phyloP scores from a whole-genome alignment of 2,113 vertebrate species.

The Sceloporus tristichus region DNA sequence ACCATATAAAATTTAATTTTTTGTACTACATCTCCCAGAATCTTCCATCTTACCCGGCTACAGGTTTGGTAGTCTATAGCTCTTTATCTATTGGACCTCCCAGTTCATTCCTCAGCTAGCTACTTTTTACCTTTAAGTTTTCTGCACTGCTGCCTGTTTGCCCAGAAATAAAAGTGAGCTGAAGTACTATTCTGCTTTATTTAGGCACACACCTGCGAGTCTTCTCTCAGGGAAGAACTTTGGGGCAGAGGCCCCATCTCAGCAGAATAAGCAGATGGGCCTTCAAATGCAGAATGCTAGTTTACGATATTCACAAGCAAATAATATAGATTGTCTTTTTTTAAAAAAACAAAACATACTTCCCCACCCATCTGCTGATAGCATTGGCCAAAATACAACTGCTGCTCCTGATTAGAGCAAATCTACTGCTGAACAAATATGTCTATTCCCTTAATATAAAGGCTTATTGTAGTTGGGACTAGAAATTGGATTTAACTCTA shows the following conservation, averaged over 20 bases:
- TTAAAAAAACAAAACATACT: no score
- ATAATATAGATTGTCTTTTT: background rate
- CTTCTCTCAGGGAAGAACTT: background rate
- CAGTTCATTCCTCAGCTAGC: background rate
- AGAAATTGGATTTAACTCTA: no score
- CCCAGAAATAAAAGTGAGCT: background rate
- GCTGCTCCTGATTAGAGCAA: background rate
- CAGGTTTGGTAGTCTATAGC: background rate
- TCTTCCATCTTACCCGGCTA: background rate
- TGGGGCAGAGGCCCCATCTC: background rate
- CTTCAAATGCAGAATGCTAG: background rate
- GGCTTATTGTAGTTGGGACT: no score
- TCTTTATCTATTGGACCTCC: background rate
- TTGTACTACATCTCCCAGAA: no score
- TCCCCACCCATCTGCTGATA: no score
- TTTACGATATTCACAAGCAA: background rate
- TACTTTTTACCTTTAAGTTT: background rate
- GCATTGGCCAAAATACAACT: no score
- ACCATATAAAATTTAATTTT: no score
- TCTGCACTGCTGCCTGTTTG: background rate
- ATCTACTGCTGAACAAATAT: background rate
- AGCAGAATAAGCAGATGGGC: background rate
- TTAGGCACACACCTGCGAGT: background rate
- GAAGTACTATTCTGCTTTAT: background rate
- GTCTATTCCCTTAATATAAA: no score